These are phyloP conservation scores for Nysson spinosus DNA, from an alignment of 2,888 invertebrate species.

Conservation along the genomic window DNA sequence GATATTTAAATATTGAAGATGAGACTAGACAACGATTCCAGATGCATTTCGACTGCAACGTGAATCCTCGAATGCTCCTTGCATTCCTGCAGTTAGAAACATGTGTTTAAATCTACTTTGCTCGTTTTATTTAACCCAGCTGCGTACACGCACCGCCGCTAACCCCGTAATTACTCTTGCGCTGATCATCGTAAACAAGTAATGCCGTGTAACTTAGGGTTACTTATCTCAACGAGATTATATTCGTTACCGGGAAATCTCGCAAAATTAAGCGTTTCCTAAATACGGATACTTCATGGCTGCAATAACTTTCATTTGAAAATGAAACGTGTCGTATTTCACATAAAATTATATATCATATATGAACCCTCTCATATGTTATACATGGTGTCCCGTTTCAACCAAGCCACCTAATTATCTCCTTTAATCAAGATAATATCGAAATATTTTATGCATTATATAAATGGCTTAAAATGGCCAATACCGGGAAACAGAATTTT, in stretches of 20 bases:
- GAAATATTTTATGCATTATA: no score
- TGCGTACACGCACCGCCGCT: slow-evolving; percentile 10
- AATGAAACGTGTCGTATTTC: no score
- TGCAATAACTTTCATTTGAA: no score
- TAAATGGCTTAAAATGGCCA: no score
- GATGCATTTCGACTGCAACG: neutral
- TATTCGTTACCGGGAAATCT: neutral
- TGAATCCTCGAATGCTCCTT: slow-evolving; percentile 3
- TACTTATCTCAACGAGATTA: neutral
- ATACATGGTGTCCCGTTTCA: no score
- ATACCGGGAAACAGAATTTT: no score
- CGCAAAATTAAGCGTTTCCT: no score
- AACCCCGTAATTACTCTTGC: slow-evolving; percentile 21
- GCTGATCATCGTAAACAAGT: slow-evolving; percentile 10
- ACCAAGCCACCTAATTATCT: no score
- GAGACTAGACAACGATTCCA: slow-evolving; percentile 1
- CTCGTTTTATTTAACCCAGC: slow-evolving; percentile 17
- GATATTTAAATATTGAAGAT: neutral
- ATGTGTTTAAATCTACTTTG: slow-evolving; percentile 20
- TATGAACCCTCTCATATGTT: no score
- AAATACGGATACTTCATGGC: no score
- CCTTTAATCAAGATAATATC: no score
- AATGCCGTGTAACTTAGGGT: slow-evolving; percentile 5
- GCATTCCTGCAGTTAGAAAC: slow-evolving; percentile 1
- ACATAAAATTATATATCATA: no score